Base-by-base conservation (phyloP, 2,113 vertebrate genomes). In the Sapayoa aenigma region DNA sequence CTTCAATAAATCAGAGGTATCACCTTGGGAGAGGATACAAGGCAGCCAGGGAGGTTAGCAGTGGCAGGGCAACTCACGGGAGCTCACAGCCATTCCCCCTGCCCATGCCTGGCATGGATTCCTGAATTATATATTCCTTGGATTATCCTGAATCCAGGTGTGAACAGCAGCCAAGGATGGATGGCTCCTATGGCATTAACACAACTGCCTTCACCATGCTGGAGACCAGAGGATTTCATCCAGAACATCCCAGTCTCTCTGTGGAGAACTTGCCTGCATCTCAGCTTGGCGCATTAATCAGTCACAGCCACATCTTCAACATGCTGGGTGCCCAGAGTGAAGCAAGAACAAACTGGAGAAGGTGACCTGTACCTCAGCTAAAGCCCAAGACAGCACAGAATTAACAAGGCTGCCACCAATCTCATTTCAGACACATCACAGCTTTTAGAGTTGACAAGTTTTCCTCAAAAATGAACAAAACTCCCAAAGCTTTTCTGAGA, bases 341-440 rank as follows among this genome's bases (percentile, higher is more conserved):
- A 41, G 59, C 23, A 81, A 60, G 66, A 44, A 18, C 53, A 53
- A 41, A 28, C 28, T 9, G 21, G 52, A 55, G 8, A n/a, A 35
- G 59, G 25, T 27, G 67, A 30, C 4, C 1, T 13, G 2, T 10
- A 52, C 33, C 37, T 60, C 3, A 44, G 63, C 68, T 25, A n/a
- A 30, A 62, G 56, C 56, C 66, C 3, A 1, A 35, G 72, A 9
- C 53, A 33, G 59, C 37, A 27, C 24, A 19, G 58, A 17, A 41
- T 14, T 47, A 35, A 50, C 8, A 11, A 31, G 49, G 71, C 53
- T 82, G 66, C 31, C 33, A 20, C 35, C 3, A 8, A 8, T 30
- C 81, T 47, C 72, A 21, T 27, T 4, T 58, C 59, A n/a, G 53
- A 35, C 22, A 10, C 1, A 5, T 60, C 76, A 28, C 0, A 0